These are phyloP conservation scores for Clavelina lepadiformis DNA, from an alignment of 23 tunicate species.

Conservation along the genomic window DNA sequence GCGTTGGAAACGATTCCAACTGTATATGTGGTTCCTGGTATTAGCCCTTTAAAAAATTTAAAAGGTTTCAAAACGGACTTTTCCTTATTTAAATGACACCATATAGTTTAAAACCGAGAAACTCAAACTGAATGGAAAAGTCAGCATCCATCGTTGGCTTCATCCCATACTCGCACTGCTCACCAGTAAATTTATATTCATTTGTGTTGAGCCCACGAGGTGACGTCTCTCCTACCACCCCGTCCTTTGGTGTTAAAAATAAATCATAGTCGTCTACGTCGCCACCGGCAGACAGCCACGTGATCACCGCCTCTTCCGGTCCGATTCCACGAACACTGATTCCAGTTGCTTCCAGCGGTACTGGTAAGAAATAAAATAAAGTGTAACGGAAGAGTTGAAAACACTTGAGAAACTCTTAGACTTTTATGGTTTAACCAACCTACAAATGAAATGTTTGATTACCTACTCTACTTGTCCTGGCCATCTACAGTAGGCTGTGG, in stretches of 20 bases:
- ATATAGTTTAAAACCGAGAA: too few species aligned
- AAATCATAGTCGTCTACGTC: slow-evolving; percentile 83
- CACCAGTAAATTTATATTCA: slow-evolving; percentile 65
- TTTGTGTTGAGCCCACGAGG: slow-evolving; percentile 47
- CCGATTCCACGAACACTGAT: slow-evolving; percentile 34
- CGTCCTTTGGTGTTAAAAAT: slow-evolving; percentile 63
- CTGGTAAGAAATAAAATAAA: slow-evolving; percentile 10
- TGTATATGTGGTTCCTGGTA: slow-evolving; percentile 80
- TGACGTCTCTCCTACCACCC: slow-evolving; percentile 32
- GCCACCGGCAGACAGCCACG: slow-evolving; percentile 64
- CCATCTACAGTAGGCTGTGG: too few species aligned
- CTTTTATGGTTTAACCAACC: too few species aligned
- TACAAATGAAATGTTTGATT: too few species aligned
- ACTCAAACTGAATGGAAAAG: too few species aligned
- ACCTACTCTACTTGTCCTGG: too few species aligned
- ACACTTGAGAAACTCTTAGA: too few species aligned
- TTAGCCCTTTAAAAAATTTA: slow-evolving; percentile 42
- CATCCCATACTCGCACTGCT: too few species aligned
- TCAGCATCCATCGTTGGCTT: too few species aligned
- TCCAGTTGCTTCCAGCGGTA: slow-evolving; percentile 56
- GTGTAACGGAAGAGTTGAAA: background rate
- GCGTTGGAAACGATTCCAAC: slow-evolving; percentile 74
- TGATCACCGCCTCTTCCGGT: slow-evolving; percentile 49
- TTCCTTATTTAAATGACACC: too few species aligned
- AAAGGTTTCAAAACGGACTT: too few species aligned